Percentiles rank a stretch among this genome's conserved stretches.
phyloP scores from a whole-genome alignment of 2,888 invertebrate species.

The Rhorus exstirpatorius region DNA sequence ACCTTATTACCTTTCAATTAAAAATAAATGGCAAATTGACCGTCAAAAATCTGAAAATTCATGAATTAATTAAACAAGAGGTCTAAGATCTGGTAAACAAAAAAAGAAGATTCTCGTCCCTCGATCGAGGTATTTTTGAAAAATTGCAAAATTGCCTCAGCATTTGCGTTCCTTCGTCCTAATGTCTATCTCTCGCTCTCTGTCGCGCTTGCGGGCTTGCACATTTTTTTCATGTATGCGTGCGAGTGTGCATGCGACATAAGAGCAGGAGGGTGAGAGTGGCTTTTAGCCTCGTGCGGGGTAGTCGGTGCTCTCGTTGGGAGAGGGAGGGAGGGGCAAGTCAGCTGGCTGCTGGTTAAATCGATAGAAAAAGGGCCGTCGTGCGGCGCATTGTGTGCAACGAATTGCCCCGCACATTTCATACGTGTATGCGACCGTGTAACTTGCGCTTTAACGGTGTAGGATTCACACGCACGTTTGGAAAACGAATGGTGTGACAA shows the following conservation, averaged over 20 bases:
- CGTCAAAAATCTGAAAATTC: too few relatives aligned
- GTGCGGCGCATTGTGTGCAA: conserved; percentile 70
- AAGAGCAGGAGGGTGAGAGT: conserved; percentile 48
- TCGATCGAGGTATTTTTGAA: too few relatives aligned
- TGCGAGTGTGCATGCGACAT: conserved; percentile 27
- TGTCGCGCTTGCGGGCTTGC: conserved; percentile 33
- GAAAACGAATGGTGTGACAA: not conserved
- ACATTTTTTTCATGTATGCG: conserved; percentile 3
- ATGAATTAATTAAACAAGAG: too few relatives aligned
- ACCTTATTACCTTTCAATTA: too few relatives aligned
- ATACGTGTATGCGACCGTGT: conserved; percentile 1
- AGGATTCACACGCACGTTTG: not conserved
- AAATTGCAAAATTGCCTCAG: not conserved
- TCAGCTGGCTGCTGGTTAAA: conserved; percentile 78
- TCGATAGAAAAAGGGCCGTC: conserved; percentile 79
- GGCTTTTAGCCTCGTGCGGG: conserved; percentile 58
- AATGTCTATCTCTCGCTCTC: conserved; percentile 14
- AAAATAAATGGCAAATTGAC: too few relatives aligned
- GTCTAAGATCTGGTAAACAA: too few relatives aligned
- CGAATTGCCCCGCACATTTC: conserved; percentile 23
- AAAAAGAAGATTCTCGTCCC: too few relatives aligned
- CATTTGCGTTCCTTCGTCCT: conserved; percentile 3
- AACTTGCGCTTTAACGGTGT: too few relatives aligned
- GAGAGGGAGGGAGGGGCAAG: too few relatives aligned
- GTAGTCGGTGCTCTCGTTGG: conserved; percentile 62